Evolutionary conservation across 2,888 invertebrate genomes (phyloP), one percentile per base, ranked within the genome.

Genomic region (Synanthedon tipuliformis): DNA sequence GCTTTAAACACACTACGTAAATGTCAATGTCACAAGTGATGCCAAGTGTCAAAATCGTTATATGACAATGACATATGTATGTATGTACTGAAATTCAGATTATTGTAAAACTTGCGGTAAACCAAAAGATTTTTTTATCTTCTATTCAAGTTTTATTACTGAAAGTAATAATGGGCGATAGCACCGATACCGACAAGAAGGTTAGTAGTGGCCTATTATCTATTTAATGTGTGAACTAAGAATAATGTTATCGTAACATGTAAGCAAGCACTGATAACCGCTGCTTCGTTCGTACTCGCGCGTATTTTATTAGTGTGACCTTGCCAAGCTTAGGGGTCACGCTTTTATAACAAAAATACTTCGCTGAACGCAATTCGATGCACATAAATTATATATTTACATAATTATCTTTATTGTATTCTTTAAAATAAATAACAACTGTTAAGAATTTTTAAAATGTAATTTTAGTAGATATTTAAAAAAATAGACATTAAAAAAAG

Each of bases 101-200:
- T 45, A n/a, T 45, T 8, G n/a, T 45, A 8, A 13, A n/a, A 45
- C 45, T 45, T 11, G 7, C 15, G n/a, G 15, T 45, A 13, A 45
- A 45, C 8, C 7, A 45, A 11, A 45, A 13, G 8, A 45, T 12
- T 5, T 15, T n/a, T n/a, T 45, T 45, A 45, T 34, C 34, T 34
- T 1, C 34, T 45, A 12, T 45, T 15, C 4, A 45, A 51, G 60
- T 61, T 59, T 61, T 62, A 65, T 62, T 65, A 72, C 65, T 64
- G 66, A 59, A 12, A 69, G 57, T 55, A 66, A 69, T 64, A 59
- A 84, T 84, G 84, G 72, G 73, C 54, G 80, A 81, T 65, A 69
- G 62, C 57, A 67, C 65, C 56, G 75, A 73, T 54, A 67, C 62
- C 54, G 81, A 81, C 79, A 79, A 80, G 72, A 84, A 83, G 84